Evolutionary conservation across 2,888 invertebrate genomes (phyloP), one percentile per base, ranked within the genome.

Genomic region (Platynereis dumerilii): DNA sequence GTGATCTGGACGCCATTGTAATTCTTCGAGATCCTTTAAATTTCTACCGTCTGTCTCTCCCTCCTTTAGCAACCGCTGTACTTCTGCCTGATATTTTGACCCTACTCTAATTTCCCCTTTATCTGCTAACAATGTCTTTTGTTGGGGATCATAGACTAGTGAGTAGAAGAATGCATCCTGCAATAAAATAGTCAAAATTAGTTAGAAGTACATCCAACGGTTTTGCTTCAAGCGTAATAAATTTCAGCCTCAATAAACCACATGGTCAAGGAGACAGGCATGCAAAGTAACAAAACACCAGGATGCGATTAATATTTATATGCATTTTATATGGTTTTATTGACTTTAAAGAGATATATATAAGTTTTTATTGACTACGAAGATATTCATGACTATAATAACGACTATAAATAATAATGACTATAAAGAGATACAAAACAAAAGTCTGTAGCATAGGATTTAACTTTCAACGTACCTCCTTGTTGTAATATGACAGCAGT

Each of bases 91-190:
- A 88, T 95, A 98, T 87, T 93, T 91, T 85, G 92, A 92, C 80
- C 98, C 98, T 60, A 91, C 89, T 76, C 91, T 84, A 85, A 94
- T 96, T 88, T 94, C 94, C 83, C 87, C 97, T 88, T 97, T 96
- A 87, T 99, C 99, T 79, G 98, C 98, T 85, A 98, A 88, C 83
- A 99, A 88, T 78, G 98, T 99, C 88, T 96, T 96, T 88, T 97
- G 96, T 86, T 93, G 92, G 77, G 98, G 98, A 88, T 99, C 99
- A 87, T 97, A 99, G 79, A 99, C 98, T 86, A 99, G 89, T 86
- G 98, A 97, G 88, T 99, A 99, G 88, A 97, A 99, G 89, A 99
- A 99, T 85, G 94, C 92, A 87, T 99, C 98, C 90, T 96, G 88
- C 75, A 88, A 87, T 84, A 26, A 2, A 27, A 34, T n/a, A 57